Evolutionary conservation across 2,888 invertebrate species (phyloP), one percentile per base, ranked within the genome.

Genomic region (Sinotaia quadrata): DNA sequence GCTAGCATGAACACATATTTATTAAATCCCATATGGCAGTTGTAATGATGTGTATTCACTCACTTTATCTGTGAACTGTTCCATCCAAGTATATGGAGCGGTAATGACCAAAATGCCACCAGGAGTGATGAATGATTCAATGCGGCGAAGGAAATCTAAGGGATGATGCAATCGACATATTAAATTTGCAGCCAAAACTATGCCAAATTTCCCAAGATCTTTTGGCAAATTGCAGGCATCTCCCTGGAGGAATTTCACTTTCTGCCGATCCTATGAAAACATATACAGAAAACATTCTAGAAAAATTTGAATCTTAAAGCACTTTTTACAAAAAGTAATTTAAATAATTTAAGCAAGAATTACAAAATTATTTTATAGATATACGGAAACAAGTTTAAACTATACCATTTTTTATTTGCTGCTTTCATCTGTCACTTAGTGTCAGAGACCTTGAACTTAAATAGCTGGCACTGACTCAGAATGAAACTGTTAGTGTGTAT

Each of bases 121-220:
- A 21, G 82, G 76, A n/a, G 82, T 82, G 12, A 87, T 80, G 12
- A 88, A 74, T 24, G 72, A 75, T 8, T 81, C 69, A 10, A 85
- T 69, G 44, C 84, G 66, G 33, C 79, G 69, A 18, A 88, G 75
- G 76, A 88, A 88, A 31, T 78, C 67, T 36, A 75, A 76, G 3
- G 88, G 86, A 34, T 80, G 74, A 57, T 84, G 84, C 18, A 87
- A 79, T 18, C 86, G 78, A 71, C 85, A 85, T 41, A 87, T 80
- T 52, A 88, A 74, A 67, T 88, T 88, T 0, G 86, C 86, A 29
- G 87, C 87, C 41, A 88, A 73, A 1, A 88, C 81, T 73, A 86
- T 81, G 37, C 83, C 86, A 81, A 87, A 88, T 71, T 81, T 67
- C 3, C 87, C 87, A 51, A 88, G 76, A 68, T 80, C 73, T 31